Conservation (phyloP, 2,888 invertebrate genomes). For the Lobophora halterata region DNA sequence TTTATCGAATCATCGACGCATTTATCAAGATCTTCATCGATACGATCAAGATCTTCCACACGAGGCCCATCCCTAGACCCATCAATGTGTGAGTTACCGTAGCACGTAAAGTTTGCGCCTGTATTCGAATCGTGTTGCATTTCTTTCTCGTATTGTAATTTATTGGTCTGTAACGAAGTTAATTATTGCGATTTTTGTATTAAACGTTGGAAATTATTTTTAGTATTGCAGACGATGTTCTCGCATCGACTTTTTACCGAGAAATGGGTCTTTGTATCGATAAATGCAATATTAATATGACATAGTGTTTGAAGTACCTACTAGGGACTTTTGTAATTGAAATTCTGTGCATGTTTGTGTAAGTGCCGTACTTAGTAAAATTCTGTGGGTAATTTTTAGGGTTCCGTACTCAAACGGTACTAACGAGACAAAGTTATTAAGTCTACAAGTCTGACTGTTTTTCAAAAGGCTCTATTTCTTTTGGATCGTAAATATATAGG, state of each 20-base stretch:
- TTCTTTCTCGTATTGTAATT: constrained; percentile 80
- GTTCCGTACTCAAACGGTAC: too few relatives aligned
- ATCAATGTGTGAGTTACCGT: constrained; percentile 38
- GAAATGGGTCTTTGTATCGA: constrained; percentile 50
- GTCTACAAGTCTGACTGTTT: too few relatives aligned
- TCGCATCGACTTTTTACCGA: constrained; percentile 57
- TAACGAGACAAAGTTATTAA: too few relatives aligned
- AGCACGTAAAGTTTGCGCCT: constrained; percentile 26
- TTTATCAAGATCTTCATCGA: constrained; percentile 9
- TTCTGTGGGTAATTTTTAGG: background rate
- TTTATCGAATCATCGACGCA: constrained; percentile 4
- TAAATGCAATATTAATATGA: constrained; percentile 40
- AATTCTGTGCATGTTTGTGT: constrained; percentile 6
- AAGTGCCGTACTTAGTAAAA: constrained; percentile 7
- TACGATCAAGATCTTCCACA: constrained; percentile 10
- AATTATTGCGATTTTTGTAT: constrained; percentile 81
- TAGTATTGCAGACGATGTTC: constrained; percentile 61
- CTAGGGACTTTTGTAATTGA: constrained; percentile 2
- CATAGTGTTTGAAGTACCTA: constrained; percentile 29
- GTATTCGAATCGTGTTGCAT: constrained; percentile 68
- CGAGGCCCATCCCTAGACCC: constrained; percentile 25
- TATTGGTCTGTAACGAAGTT: constrained; percentile 80
- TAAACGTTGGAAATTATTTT: constrained; percentile 81
- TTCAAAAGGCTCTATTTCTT: too few relatives aligned
- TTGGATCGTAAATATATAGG: too few relatives aligned